Evolutionary conservation across 2,888 invertebrate species (phyloP), one percentile per base, ranked within the genome.

Genomic region (Cryptus armator): DNA sequence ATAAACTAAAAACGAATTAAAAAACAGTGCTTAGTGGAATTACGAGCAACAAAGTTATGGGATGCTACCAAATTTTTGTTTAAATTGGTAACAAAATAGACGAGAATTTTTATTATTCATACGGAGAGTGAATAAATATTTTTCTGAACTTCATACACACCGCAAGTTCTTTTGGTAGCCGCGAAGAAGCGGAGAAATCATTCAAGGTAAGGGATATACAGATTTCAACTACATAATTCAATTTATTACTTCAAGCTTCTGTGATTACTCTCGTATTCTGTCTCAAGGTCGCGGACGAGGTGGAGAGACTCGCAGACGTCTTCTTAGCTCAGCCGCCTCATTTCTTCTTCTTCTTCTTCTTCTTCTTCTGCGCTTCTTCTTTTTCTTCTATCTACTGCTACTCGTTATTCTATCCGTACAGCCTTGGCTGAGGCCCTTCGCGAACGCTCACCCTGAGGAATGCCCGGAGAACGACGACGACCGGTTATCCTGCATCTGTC

Each of bases 231-330:
- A 14, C 32, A 44, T 43, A 43, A 71, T 64, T 64, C 29, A 53
- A 29, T 7, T 29, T 12, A 66, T 72, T 24, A 1, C n/a, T 19
- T 2, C 29, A 14, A 29, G 53, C 12, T 68, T 51, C 48, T 53
- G 24, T 56, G 66, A 79, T 62, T 75, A 75, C 16, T 70, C 19
- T 43, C 68, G 62, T 71, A 48, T 59, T 76, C 66, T 74, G 75
- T 79, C 71, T 80, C 79, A 85, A 85, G 84, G 84, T 82, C 85
- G 59, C 59, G 81, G 78, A 77, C 68, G 51, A 71, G 75, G 75
- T 75, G 74, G 79, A 82, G 64, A 82, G 74, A 77, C 78, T 81
- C 75, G 37, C 59, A 70, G 81, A 71, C 82, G 51, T 64, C 56
- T 74, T 80, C 29, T 70, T 68, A 70, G 64, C 78, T 74, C 46